Conservation (phyloP, 2,113 vertebrate species). For the Phalacrocorax brasilianus region DNA sequence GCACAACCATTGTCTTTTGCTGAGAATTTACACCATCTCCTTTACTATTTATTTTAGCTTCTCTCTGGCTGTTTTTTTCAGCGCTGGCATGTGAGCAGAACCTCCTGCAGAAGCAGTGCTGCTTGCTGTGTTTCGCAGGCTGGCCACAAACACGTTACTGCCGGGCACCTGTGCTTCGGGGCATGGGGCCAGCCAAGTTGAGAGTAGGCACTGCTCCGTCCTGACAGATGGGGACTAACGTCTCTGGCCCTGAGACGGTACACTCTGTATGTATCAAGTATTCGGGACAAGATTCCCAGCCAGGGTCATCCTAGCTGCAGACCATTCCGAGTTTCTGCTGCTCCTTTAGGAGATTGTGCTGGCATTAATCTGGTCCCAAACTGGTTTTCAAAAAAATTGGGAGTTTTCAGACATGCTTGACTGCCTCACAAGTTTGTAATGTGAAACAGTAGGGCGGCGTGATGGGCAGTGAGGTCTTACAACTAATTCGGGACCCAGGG, state of each 20-base stretch:
- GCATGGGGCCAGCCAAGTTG: slow-evolving; percentile 39
- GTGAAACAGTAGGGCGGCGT: background rate
- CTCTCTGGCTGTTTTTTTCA: background rate
- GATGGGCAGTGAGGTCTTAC: background rate
- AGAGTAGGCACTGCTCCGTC: slow-evolving; percentile 18
- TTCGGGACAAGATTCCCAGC: background rate
- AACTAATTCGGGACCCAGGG: background rate
- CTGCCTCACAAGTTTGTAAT: background rate
- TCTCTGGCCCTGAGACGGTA: background rate
- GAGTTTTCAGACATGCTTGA: background rate
- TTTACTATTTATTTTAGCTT: background rate
- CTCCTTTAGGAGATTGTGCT: background rate
- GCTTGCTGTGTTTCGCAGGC: background rate
- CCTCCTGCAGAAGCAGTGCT: slow-evolving; percentile 21
- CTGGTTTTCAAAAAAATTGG: background rate
- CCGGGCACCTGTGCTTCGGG: slow-evolving; percentile 51
- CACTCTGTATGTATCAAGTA: background rate
- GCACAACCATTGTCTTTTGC: background rate
- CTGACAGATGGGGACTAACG: slow-evolving; percentile 53
- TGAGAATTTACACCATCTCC: background rate
- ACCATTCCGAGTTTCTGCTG: background rate
- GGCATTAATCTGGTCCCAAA: background rate
- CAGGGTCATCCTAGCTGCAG: background rate
- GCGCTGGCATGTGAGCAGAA: background rate
- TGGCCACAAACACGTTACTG: slow-evolving; percentile 34